phyloP scores from a whole-genome alignment of 2,888 invertebrate species.

The Drosophila parthenogenetica region DNA sequence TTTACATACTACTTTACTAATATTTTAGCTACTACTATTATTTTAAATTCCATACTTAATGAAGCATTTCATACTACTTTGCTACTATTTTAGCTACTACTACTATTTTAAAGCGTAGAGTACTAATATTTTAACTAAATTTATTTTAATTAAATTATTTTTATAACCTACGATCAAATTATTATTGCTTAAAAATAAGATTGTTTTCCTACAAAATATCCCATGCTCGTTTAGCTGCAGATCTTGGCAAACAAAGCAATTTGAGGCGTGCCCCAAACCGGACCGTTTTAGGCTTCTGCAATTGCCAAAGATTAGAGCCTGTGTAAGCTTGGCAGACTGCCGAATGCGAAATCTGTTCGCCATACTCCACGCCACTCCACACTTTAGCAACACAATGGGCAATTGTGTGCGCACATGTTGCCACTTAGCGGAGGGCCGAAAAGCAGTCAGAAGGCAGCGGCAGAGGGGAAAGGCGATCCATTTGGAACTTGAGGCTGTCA shows the following conservation, averaged over 20 bases:
- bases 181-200: no score
- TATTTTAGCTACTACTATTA: no score
- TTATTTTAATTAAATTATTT: no score
- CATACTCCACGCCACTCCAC: slow-evolving; percentile 4
- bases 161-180: no score
- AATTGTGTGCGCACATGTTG: slow-evolving; percentile 50
- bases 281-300: slow-evolving; percentile 21
- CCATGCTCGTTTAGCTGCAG: neutral
- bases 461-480: neutral
- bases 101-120: no score
- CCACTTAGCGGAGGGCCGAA: slow-evolving; percentile 33
- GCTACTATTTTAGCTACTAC: no score
- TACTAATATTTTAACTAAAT: no score
- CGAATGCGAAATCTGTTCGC: slow-evolving; percentile 37
- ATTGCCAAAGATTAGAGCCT: slow-evolving; percentile 44
- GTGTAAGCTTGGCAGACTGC: slow-evolving; percentile 44
- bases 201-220: no score
- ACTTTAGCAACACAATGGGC: slow-evolving; percentile 35
- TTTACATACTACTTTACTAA: no score
- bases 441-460: neutral
- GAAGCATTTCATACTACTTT: no score
- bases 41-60: no score
- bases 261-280: slow-evolving; percentile 3
- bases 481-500: slow-evolving; percentile 66
- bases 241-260: slow-evolving; percentile 47